Percentiles rank a stretch among this genome's conserved stretches.
phyloP scores from a whole-genome alignment of 2,113 vertebrate species.

The Pelmatolapia mariae region DNA sequence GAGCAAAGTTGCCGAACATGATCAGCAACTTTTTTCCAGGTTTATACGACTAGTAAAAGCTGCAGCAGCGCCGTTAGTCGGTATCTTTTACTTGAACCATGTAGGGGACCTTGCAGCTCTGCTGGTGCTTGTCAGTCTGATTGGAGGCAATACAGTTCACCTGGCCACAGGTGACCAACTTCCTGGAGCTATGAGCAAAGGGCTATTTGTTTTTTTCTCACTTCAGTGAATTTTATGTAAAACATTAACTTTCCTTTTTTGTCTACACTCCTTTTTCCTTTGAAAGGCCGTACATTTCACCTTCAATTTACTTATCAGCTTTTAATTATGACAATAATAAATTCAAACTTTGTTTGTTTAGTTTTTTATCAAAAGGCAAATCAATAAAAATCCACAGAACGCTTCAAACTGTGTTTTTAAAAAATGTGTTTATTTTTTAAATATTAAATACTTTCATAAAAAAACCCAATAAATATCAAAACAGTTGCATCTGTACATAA shows the following conservation, averaged over 20 bases:
- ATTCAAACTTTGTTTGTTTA: background rate
- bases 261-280: background rate
- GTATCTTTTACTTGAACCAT: background rate
- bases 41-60: background rate
- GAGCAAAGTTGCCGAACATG: background rate
- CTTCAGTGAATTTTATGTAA: background rate
- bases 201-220: background rate
- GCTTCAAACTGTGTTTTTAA: background rate
- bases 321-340: background rate
- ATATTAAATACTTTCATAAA: slow-evolving; percentile 13
- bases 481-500: background rate
- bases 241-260: background rate
- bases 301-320: background rate
- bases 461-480: slow-evolving; percentile 17
- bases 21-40: background rate
- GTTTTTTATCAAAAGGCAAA: background rate
- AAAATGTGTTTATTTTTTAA: slow-evolving; percentile 11
- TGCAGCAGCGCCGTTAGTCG: background rate
- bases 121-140: slow-evolving; percentile 24
- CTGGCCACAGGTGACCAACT: slow-evolving; percentile 1
- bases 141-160: slow-evolving; percentile 49
- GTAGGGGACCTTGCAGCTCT: background rate
- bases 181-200: background rate
- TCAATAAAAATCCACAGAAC: background rate
- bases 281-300: background rate